Evolutionary conservation across 1,140 invertebrate species (phyloP).

Genomic region (Caerostris darwini): DNA sequence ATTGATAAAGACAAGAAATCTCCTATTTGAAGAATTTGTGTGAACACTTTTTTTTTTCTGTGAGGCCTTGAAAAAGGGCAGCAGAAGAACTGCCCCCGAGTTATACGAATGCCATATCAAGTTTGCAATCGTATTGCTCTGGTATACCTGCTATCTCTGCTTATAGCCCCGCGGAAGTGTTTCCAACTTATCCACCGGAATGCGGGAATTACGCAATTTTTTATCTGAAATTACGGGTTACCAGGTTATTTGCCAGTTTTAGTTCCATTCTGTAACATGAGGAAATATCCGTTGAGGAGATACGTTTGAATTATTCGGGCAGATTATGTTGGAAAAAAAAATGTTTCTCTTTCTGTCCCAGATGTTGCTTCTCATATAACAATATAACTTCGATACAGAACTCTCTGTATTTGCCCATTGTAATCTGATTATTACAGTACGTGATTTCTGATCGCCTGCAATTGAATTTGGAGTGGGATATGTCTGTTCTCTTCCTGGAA

Average conservation of each 20-base stretch:
- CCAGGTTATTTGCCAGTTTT: conserved; percentile 3
- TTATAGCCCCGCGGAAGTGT: conserved; percentile 1
- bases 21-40: neutral
- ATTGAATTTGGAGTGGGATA: neutral
- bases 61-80: neutral
- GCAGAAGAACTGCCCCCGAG: neutral
- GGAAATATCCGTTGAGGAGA: neutral
- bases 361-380: neutral
- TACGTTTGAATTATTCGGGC: conserved; percentile 32
- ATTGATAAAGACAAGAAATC: no score
- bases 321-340: neutral
- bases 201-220: conserved; percentile 17
- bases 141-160: neutral
- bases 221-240: conserved; percentile 8
- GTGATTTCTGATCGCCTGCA: neutral
- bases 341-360: neutral
- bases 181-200: conserved; percentile 12
- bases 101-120: neutral
- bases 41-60: neutral
- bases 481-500: neutral
- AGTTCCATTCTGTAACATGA: neutral
- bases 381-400: neutral
- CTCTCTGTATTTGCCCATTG: neutral
- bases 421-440: conserved; percentile 28
- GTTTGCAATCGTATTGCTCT: neutral